These are phyloP conservation scores for Nomada goodeniana DNA, from an alignment of 2,888 invertebrate genomes.

Conservation along the genomic window DNA sequence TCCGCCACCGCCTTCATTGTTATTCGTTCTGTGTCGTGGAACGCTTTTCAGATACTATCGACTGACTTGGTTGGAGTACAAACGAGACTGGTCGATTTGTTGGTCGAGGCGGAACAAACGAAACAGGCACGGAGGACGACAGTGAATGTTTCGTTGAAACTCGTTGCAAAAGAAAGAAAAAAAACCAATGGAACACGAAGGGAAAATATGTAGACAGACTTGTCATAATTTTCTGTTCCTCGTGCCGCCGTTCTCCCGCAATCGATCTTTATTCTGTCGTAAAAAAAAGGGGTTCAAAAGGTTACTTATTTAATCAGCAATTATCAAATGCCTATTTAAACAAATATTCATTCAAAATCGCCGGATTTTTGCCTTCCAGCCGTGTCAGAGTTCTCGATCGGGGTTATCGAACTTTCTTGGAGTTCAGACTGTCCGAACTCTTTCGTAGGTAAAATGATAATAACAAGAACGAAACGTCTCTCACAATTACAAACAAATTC, in stretches of 20 bases:
- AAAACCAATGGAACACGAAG: neutral
- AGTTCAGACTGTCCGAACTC: neutral
- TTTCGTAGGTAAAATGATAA: too few species aligned
- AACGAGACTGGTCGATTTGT: neutral
- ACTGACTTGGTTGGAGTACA: slow-evolving; percentile 3
- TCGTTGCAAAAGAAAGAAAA: neutral
- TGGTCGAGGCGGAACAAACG: neutral
- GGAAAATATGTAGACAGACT: neutral
- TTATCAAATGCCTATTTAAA: too few species aligned
- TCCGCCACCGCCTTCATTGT: slow-evolving; percentile 10
- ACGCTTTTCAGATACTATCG: slow-evolving; percentile 40
- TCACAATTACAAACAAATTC: too few species aligned
- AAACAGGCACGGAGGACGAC: neutral
- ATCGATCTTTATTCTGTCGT: too few species aligned
- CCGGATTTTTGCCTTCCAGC: neutral
- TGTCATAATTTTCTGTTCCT: neutral
- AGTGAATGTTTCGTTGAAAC: neutral
- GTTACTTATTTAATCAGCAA: too few species aligned
- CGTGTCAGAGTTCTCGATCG: neutral
- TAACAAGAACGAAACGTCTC: too few species aligned
- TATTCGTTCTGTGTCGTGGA: slow-evolving; percentile 26
- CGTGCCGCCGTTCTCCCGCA: too few species aligned
- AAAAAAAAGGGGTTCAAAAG: too few species aligned
- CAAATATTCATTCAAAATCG: too few species aligned
- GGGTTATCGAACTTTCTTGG: neutral